Percentiles rank a stretch among this genome's conserved stretches.
phyloP scores from a whole-genome alignment of 1,140 invertebrate genomes.

The Adoxophyes honmai region DNA sequence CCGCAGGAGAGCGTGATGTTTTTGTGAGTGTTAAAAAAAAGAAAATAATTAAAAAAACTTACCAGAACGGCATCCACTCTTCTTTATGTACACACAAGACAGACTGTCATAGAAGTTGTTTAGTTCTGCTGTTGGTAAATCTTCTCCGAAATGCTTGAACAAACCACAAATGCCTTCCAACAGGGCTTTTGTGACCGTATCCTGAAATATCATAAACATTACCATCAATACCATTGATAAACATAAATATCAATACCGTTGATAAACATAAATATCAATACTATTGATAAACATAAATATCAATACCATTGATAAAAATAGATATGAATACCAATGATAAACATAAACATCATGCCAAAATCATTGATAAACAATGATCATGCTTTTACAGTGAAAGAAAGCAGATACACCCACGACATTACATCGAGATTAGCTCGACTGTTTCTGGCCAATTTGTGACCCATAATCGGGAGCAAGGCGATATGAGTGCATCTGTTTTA shows the following conservation, averaged over 20 bases:
- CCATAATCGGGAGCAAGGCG: too few species aligned
- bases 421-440: too few species aligned
- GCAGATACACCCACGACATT: too few species aligned
- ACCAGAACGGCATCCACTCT: conserved; percentile 27
- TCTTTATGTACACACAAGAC: conserved; percentile 5
- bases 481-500: too few species aligned
- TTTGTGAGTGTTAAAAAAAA: too few species aligned
- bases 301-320: too few species aligned
- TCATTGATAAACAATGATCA: not conserved
- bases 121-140: conserved; percentile 29
- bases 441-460: too few species aligned
- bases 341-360: too few species aligned
- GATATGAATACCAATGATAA: not conserved
- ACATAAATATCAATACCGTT: not conserved
- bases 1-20: too few species aligned
- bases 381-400: too few species aligned
- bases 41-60: not conserved
- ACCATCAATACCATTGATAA: not conserved
- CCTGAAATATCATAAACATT: conserved; percentile 25
- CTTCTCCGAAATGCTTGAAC: conserved; percentile 35
- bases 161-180: conserved; percentile 31
- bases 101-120: conserved; percentile 29
- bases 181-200: conserved; percentile 25
- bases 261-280: not conserved
- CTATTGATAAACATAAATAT: too few species aligned